Base-by-base conservation (phyloP, 2,113 vertebrate genomes). In the Mesocricetus auratus region DNA sequence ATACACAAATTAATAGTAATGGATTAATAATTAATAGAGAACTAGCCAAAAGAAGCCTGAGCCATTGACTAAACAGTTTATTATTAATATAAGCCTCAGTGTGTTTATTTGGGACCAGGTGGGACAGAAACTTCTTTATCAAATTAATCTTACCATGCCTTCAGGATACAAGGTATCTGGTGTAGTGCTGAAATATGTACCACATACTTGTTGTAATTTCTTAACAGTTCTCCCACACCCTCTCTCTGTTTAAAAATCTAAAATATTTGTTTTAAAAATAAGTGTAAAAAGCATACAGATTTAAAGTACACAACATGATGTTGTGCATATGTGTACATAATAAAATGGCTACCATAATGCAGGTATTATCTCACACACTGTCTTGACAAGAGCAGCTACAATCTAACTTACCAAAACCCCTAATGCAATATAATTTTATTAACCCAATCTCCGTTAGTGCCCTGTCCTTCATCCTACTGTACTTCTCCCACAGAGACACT, bases 231-330 rank as follows among this genome's bases (percentile, higher is more conserved):
- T 58, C 11, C 4, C 39, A 17, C 3, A 56, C 5, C 21, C 17
- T 5, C 10, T 3, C 2, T 4, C 19, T 39, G 42, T 4, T 47
- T 95, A 68, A 42, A 74, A 42, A 85, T 42, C 47, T 90, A 36
- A 79, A 79, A 73, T 53, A 31, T 74, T 36, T 56, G n/a, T 88
- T 60, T 93, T 58, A 36, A 68, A 87, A 93, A 93, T 39, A 66
- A 56, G 39, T 66, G 62, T 89, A 12, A 77, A 79, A 79, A 21
- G 11, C 74, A 3, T 50, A 2, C 64, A 64, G 50, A 66, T 66
- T 33, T 86, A 16, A 75, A 47, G 15, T 66, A 50, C 64, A 22
- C 9, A 53, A 62, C 17, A 53, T 64, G n/a, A 39, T 64, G 24
- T 3, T 53, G 33, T 56, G 3, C 1, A 42, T 56, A 45, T 8